Conservation (phyloP, 1,140 invertebrate genomes). For the Pogonus chalceus region DNA sequence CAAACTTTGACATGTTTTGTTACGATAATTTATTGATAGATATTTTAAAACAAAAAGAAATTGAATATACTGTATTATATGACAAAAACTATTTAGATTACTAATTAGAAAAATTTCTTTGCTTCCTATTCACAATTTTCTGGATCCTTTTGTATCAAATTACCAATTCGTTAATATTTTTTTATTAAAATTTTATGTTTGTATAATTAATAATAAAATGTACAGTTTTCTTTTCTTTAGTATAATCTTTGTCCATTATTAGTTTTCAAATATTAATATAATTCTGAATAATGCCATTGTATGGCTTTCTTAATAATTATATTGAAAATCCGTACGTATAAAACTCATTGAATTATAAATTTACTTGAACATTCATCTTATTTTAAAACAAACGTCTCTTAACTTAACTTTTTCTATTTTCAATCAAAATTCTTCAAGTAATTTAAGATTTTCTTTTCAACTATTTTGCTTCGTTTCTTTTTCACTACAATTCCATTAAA, state of each 20-base stretch:
- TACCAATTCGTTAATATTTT: too few species aligned
- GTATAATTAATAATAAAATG: too few species aligned
- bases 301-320: background rate
- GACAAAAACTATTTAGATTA: background rate
- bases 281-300: too few species aligned
- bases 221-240: too few species aligned
- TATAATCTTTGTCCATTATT: too few species aligned
- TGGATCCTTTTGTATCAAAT: too few species aligned
- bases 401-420: background rate
- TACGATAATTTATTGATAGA: background rate
- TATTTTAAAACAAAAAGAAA: background rate
- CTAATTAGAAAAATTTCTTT: background rate
- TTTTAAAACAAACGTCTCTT: background rate
- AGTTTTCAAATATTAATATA: too few species aligned
- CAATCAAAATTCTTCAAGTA: background rate
- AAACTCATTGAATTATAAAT: too few species aligned
- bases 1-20: slow-evolving; percentile 1
- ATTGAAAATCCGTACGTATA: background rate
- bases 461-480: background rate
- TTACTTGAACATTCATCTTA: background rate
- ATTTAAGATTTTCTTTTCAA: background rate
- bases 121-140: background rate
- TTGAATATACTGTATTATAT: background rate
- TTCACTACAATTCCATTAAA: background rate
- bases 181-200: too few species aligned